These are phyloP conservation scores for Cryptomyrus ogoouensis DNA, from an alignment of 2,113 vertebrate genomes.

Conservation along the genomic window DNA sequence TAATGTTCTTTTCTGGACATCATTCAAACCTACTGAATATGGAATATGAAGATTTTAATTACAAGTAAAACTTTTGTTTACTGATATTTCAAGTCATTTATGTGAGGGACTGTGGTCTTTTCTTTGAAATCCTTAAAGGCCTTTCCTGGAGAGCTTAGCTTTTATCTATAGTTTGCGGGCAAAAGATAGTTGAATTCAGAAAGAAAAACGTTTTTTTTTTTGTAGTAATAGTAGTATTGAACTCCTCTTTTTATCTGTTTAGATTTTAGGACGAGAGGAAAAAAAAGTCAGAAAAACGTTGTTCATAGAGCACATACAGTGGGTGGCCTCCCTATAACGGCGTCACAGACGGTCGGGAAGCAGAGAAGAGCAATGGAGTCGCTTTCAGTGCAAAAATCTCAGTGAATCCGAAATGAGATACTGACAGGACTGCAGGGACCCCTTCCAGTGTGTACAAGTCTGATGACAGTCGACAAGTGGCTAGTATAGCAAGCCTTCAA, in stretches of 20 bases:
- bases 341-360: conserved; percentile 21
- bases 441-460: conserved; percentile 42
- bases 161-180: neutral
- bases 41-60: neutral
- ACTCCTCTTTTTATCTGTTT: neutral
- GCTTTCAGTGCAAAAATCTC: conserved; percentile 31
- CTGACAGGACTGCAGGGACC: conserved; percentile 50
- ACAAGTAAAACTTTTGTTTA: neutral
- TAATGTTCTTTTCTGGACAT: neutral
- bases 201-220: neutral
- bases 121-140: neutral
- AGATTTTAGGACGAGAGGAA: neutral
- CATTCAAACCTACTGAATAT: neutral
- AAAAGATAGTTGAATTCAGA: neutral
- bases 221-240: neutral
- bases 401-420: conserved; percentile 37
- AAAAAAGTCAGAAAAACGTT: neutral
- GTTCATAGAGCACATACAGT: neutral
- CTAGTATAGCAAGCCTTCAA: conserved; percentile 35
- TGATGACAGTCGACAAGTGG: conserved; percentile 53
- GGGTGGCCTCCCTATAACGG: neutral
- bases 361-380: conserved; percentile 20
- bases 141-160: neutral
- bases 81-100: neutral
- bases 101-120: neutral